Conservation (phyloP, 2,113 vertebrate genomes). For the Thamnophis sirtalis region DNA sequence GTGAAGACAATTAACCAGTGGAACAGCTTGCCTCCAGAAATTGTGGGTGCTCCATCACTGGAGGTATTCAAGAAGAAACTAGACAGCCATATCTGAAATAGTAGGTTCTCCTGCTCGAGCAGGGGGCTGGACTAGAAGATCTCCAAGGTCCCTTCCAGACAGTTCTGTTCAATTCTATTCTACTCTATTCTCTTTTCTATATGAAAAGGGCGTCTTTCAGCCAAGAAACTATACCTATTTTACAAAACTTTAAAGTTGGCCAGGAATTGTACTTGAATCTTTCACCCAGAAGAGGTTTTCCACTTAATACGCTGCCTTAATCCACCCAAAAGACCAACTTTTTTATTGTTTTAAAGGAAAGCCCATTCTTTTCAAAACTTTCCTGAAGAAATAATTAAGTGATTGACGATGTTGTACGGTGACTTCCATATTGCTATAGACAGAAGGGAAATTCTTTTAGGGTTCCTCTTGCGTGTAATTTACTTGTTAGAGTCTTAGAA, state of each 20-base stretch:
- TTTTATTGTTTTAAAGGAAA: slow-evolving; percentile 16
- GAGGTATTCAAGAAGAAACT: no score
- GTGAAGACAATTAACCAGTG: no score
- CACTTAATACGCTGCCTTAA: slow-evolving; percentile 33
- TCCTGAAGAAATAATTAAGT: slow-evolving; percentile 50
- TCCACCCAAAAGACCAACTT: not conserved
- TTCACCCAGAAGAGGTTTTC: not conserved
- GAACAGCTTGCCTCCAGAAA: no score
- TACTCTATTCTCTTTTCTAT: no score
- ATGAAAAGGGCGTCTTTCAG: no score
- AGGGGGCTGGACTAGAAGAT: no score
- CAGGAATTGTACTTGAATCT: not conserved
- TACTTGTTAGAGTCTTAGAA: slow-evolving; percentile 70
- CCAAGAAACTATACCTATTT: not conserved
- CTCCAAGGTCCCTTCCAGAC: no score
- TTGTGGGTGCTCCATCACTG: no score
- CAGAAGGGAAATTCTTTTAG: slow-evolving; percentile 37
- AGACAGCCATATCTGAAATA: no score
- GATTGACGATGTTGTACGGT: slow-evolving; percentile 40
- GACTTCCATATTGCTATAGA: slow-evolving; percentile 29
- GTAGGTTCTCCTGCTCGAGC: no score
- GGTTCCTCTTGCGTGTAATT: slow-evolving; percentile 56
- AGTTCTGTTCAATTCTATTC: no score
- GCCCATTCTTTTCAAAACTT: slow-evolving; percentile 32
- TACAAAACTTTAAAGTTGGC: not conserved